Percentiles rank a stretch among this genome's conserved stretches.
Conservation (phyloP, 2,113 vertebrate genomes). For the Cyprinodon brontotheroides region DNA sequence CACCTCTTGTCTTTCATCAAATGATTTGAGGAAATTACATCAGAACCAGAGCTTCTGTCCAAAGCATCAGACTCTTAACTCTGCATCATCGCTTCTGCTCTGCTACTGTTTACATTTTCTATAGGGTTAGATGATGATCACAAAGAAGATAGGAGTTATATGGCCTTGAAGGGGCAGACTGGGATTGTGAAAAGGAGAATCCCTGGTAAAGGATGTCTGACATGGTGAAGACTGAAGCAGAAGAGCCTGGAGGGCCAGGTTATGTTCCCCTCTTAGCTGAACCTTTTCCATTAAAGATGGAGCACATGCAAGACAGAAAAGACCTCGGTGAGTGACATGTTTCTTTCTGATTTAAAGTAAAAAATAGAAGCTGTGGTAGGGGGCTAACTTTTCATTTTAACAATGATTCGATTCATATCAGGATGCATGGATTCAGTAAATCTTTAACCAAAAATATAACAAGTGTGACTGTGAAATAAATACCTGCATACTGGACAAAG, state of each 20-base stretch:
- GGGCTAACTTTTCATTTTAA: no score
- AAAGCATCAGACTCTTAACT: not conserved
- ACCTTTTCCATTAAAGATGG: not conserved
- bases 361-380: not conserved
- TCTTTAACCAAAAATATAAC: no score
- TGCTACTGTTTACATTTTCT: no score
- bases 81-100: not conserved
- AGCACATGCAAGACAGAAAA: not conserved
- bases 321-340: conserved; percentile 5
- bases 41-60: no score
- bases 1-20: no score
- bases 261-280: not conserved
- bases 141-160: not conserved
- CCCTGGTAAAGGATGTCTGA: not conserved
- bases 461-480: no score
- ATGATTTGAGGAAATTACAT: no score
- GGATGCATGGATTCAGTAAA: no score
- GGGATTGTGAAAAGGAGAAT: no score
- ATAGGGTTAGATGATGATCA: not conserved
- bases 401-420: no score
- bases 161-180: not conserved
- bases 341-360: not conserved
- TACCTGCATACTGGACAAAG: no score
- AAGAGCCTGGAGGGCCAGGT: rapidly evolving
- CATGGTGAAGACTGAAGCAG: not conserved